A percentile compares a stretch with the other conserved stretches of the same genome.
Conservation (phyloP, 2,888 invertebrate genomes). For the Dasypogon diadema region DNA sequence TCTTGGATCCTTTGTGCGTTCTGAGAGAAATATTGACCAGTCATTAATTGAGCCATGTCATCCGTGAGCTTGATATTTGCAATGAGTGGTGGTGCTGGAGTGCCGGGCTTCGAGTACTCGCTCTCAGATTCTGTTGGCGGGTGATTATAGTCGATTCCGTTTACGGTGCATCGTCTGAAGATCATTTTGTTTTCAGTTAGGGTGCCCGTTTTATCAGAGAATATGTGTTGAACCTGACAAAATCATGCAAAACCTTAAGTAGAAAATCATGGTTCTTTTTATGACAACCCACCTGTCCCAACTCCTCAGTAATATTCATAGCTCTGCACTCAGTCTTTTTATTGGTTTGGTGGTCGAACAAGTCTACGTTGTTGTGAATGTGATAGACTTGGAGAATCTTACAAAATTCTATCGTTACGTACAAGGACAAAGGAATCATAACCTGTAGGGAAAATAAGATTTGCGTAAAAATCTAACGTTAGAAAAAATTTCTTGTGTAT, state of each 20-base stretch:
- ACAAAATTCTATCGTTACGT: conserved; percentile 96
- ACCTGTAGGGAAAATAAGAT: conserved; percentile 78
- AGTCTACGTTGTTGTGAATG: conserved; percentile 89
- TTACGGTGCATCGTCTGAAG: conserved; percentile 90
- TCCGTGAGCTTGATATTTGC: conserved; percentile 70
- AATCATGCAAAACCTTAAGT: background rate
- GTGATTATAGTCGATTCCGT: conserved; percentile 91
- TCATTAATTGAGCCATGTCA: conserved; percentile 69
- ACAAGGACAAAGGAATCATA: conserved; percentile 96
- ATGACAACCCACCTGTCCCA: conserved; percentile 90
- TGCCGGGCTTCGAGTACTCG: conserved; percentile 69
- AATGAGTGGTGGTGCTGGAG: conserved; percentile 70
- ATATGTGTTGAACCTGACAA: conserved; percentile 83
- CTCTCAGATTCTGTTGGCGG: conserved; percentile 78
- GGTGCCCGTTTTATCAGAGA: conserved; percentile 98
- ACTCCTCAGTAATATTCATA: conserved; percentile 95
- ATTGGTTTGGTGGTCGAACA: conserved; percentile 87
- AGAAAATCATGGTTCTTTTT: background rate
- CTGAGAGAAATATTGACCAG: conserved; percentile 66
- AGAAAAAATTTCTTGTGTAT: conserved; percentile 52
- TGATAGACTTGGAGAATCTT: conserved; percentile 96
- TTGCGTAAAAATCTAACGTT: too few species aligned
- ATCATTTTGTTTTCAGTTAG: conserved; percentile 98
- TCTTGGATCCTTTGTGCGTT: conserved; percentile 84
- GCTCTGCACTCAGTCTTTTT: conserved; percentile 91